Evolutionary conservation across 2,113 vertebrate species (phyloP), one percentile per base, ranked within the genome.

Genomic region (Syngnathus floridae): DNA sequence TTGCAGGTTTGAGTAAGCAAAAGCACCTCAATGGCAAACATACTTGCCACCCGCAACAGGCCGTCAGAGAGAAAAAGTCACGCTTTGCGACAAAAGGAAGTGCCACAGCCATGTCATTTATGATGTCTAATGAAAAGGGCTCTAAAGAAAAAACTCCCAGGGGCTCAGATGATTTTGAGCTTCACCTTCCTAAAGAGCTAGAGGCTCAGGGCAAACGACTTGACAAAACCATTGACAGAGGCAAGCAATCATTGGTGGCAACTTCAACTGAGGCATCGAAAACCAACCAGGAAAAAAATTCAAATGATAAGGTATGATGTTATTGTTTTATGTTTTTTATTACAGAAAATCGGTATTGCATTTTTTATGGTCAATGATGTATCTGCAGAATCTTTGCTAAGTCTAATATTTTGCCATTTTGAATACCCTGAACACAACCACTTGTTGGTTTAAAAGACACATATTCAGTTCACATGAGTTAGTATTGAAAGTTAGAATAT

Each of bases 1-100:
- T n/a, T 57, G 70, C 17, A 74, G 46, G 22, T 19, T 60, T 41
- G 9, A 75, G 63, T 72, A 57, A 70, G 75, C 80, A 49, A 58
- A 84, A 84, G 70, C 69, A 83, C 51, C 65, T 88, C 26, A 81
- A 90, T 19, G 22, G 19, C 0, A 71, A 88, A 21, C 65, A 88
- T 45, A 88, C 74, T 0, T 56, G 86, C 71, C 74, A 70, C 14
- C 68, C 88, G 37, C 73, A 90, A 76, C 36, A 75, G 49, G 57
- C 87, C 45, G 38, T 88, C 45, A 56, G 2, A 31, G 76, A 84
- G 38, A 74, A 37, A 46, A 82, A 71, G 40, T 66, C 71, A 72
- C 64, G 64, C 19, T 16, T 55, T 36, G 22, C 38, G 35, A 22
- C 37, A 38, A 31, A 51, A 49, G 60, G 72, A 31, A 19, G 52